phyloP scores from a whole-genome alignment of 2,113 vertebrate genomes.

The Laticauda colubrina region DNA sequence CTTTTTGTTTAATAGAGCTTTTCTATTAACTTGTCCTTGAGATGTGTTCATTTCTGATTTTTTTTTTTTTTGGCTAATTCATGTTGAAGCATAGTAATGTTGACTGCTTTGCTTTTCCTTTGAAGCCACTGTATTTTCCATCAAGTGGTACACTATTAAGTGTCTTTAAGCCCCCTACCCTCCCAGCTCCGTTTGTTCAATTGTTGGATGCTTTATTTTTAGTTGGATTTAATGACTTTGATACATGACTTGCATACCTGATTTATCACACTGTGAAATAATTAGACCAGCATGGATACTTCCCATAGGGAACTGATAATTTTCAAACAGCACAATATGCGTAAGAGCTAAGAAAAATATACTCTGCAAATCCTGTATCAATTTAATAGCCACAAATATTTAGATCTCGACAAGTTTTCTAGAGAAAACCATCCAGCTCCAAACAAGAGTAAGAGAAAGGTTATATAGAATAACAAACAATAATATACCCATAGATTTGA shows the following conservation, averaged over 20 bases:
- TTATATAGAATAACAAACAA: neutral
- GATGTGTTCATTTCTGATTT: neutral
- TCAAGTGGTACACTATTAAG: neutral
- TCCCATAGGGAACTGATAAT: neutral
- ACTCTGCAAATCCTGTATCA: neutral
- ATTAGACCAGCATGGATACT: neutral
- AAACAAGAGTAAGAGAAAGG: neutral
- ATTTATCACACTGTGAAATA: neutral
- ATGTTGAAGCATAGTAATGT: neutral
- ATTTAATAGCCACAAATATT: neutral
- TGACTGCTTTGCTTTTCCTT: neutral
- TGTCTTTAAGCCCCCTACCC: neutral
- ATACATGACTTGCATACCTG: neutral
- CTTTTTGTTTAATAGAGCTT: neutral
- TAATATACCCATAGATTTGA: neutral
- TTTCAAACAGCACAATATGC: neutral
- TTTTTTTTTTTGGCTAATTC: neutral
- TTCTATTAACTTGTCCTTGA: neutral
- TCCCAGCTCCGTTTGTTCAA: neutral
- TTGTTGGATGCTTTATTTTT: neutral
- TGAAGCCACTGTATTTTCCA: neutral
- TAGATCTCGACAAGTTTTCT: neutral
- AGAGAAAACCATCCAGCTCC: neutral
- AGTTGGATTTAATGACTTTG: constrained; percentile 1
- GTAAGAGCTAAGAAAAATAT: neutral